Conservation (phyloP, 2,797 vertebrate genomes). For the Neosilurus mollespiculum region DNA sequence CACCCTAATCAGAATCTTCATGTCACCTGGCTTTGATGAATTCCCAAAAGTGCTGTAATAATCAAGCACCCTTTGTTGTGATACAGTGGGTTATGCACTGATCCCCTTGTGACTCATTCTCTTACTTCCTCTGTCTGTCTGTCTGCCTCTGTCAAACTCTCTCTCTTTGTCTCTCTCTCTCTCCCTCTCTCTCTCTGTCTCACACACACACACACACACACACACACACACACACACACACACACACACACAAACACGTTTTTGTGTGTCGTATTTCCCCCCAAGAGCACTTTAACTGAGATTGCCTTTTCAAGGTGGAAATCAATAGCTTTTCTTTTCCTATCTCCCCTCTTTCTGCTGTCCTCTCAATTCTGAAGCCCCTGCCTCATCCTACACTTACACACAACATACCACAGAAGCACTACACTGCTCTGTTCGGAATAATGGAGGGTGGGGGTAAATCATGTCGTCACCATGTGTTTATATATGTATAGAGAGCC, state of each 20-base stretch:
- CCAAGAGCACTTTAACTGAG: slow-evolving; percentile 60
- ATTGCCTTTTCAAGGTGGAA: slow-evolving; percentile 73
- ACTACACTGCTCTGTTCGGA: neutral
- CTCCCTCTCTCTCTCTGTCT: too few species aligned
- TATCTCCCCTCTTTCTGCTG: slow-evolving; percentile 61
- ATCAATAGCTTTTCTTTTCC: slow-evolving; percentile 70
- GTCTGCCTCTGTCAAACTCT: slow-evolving; percentile 5
- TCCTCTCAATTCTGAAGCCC: slow-evolving; percentile 61
- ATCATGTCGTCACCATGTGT: slow-evolving; percentile 4
- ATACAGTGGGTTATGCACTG: slow-evolving; percentile 28
- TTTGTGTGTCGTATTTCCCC: slow-evolving; percentile 24
- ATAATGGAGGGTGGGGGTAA: neutral
- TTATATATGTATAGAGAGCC: neutral
- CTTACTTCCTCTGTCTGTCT: slow-evolving; percentile 19
- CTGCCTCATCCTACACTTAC: slow-evolving; percentile 6
- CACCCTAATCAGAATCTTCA: neutral
- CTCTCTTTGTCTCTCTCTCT: too few species aligned
- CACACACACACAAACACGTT: slow-evolving; percentile 19
- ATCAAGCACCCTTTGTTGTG: slow-evolving; percentile 10
- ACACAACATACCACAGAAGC: neutral
- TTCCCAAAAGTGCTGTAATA: neutral
- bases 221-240: slow-evolving; percentile 42
- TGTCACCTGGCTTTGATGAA: neutral
- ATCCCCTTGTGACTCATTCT: slow-evolving; percentile 30
- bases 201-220: slow-evolving; percentile 32